These are phyloP conservation scores for Opisthocomus hoazin DNA, from an alignment of 2,113 vertebrate genomes.

Conservation along the genomic window DNA sequence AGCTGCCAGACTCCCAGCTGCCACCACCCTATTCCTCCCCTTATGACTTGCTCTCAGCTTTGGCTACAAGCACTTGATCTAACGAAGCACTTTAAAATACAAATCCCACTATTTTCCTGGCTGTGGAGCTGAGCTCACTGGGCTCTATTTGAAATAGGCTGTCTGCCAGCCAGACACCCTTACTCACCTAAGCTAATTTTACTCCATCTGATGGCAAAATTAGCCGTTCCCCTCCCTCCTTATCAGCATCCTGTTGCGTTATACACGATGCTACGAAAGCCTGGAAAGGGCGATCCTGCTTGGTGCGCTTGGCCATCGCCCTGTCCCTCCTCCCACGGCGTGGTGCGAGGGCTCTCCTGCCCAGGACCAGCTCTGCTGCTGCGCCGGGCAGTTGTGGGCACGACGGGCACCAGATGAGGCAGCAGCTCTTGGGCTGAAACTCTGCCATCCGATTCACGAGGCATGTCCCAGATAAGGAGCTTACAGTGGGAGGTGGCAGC, in stretches of 20 bases:
- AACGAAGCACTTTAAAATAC: constrained; percentile 36
- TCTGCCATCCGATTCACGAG: not conserved
- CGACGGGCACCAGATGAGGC: not conserved
- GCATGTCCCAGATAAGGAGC: constrained; percentile 46
- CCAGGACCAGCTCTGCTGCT: not conserved
- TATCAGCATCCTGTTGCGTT: not conserved
- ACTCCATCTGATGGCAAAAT: constrained; percentile 39
- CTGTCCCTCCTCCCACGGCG: not conserved
- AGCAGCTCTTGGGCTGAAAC: not conserved
- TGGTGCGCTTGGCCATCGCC: not conserved
- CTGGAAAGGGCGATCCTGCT: not conserved
- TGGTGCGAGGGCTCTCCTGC: not conserved
- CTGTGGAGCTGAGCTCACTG: not conserved
- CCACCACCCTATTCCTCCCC: constrained; percentile 24
- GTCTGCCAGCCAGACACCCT: constrained; percentile 58
- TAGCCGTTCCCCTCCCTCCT: not conserved
- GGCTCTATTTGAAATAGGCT: not conserved
- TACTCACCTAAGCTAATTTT: constrained; percentile 61
- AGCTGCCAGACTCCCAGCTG: constrained; percentile 48
- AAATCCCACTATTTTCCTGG: constrained; percentile 51
- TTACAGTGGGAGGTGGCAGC: constrained; percentile 47
- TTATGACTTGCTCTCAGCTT: not conserved
- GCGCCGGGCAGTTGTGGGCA: fast-evolving
- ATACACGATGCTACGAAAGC: fast-evolving
- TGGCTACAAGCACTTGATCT: constrained; percentile 15